Evolutionary conservation across 2,888 invertebrate genomes (phyloP).

Genomic region (Ernsta delagoae): DNA sequence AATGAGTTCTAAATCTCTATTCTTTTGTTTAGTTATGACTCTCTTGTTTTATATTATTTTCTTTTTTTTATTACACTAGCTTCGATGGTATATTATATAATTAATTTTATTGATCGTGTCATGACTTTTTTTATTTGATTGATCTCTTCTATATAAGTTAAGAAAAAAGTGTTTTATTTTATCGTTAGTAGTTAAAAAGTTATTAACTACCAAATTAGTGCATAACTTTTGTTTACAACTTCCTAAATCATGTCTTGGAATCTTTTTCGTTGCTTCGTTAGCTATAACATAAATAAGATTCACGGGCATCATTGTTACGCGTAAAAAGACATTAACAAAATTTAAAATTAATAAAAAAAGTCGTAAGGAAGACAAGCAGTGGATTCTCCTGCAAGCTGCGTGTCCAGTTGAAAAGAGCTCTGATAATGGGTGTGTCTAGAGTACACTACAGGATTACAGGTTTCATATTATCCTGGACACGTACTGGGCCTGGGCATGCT

Average conservation of each 20-base stretch:
- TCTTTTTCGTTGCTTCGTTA: not conserved
- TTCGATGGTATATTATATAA: too few species aligned
- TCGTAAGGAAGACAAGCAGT: conserved; percentile 15
- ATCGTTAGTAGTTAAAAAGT: too few species aligned
- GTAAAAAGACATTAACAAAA: conserved; percentile 25
- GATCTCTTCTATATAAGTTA: too few species aligned
- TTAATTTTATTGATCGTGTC: too few species aligned
- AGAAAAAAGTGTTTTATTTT: too few species aligned
- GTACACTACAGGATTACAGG: conserved; percentile 29
- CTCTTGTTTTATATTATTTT: too few species aligned
- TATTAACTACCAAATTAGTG: too few species aligned
- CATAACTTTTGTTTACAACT: conserved; percentile 22
- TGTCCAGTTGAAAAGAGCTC: conserved; percentile 18
- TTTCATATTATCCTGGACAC: conserved; percentile 23
- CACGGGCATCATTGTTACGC: conserved; percentile 7
- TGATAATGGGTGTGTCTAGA: conserved; percentile 20
- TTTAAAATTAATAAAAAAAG: conserved; percentile 32
- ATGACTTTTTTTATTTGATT: too few species aligned
- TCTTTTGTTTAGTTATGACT: too few species aligned
- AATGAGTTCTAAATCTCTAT: too few species aligned
- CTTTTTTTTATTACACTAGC: too few species aligned
- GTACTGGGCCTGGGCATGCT: conserved; percentile 40
- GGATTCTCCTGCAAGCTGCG: not conserved
- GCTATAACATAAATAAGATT: not conserved
- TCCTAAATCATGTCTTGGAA: not conserved